Evolutionary conservation across 2,797 vertebrate genomes (phyloP), one percentile per base, ranked within the genome.

Genomic region (Valencia hispanica): DNA sequence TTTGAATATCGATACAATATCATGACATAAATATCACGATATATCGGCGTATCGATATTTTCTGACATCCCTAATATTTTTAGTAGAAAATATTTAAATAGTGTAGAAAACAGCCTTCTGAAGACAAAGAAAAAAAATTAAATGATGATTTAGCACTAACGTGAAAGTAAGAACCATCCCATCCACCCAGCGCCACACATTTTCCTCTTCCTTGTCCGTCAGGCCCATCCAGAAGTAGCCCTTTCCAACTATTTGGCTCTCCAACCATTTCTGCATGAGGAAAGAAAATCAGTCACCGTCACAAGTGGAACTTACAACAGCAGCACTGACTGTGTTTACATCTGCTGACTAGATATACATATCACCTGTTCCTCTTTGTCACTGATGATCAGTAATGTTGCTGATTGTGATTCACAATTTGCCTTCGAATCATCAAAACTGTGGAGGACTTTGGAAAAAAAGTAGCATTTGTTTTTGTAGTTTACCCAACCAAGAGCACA

Each of bases 221-320:
- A 99, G 95, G 70, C 97, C 98, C 70, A 99, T 96, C 98, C 98
- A 99, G 92, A 97, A 97, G 89, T 94, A 97, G 18, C 96, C 96
- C 89, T 95, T 97, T 55, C 94, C 96, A 9, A 80, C 36, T 5
- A 92, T 95, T 84, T 98, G 95, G 75, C 92, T 96, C 91, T 95
- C 96, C 78, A 99, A 90, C 97, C 97, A 99, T 96, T 95, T 95
- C 97, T 99, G 91, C 87, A 68, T 0, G 12, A 77, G 91, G 89
- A 93, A 70, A 90, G 93, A 71, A 83, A 68, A 80, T 20, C 71
- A 43, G 1, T 12, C 18, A 27, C 20, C 36, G 51, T 73, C 65
- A 74, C 34, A 34, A 53, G 32, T n/a, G 17, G 39, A 61, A 80
- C 39, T 73, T 15, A n/a, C 22, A 43, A 45, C 14, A 4, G 39